Base-by-base conservation (phyloP, 2,888 invertebrate genomes). In the Hedychridium roseum region DNA sequence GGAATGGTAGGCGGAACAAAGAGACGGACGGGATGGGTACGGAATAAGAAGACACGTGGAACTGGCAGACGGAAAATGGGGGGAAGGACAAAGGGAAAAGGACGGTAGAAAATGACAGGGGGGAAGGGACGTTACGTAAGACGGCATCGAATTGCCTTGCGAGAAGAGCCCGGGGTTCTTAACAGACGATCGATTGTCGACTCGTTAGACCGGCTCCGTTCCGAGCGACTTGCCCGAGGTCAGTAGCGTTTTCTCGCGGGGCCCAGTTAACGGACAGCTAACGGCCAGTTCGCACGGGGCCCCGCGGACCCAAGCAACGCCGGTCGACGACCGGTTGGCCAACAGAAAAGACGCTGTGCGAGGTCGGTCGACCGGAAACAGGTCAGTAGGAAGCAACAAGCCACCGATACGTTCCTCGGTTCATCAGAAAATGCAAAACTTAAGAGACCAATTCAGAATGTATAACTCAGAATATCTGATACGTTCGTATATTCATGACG, bases 361-460 rank as follows among this genome's bases (percentile, higher is more conserved):
- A 66, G 66, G 61, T 60, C 57, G 58, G 43, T 46, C 62, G 54
- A 65, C 58, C 67, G 69, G 65, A 67, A 69, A 65, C 63, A 62
- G 63, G 58, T 60, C 58, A 59, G 59, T 53, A 56, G 52, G 34
- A 63, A 54, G 56, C 40, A 65, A 60, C 64, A 60, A 65, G 55
- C 52, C 48, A 44, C 48, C 26, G n/a, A 12, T 23, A 27, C 27
- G 12, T 26, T 6, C 17, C n/a, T n/a, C n/a, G n/a, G n/a, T n/a
- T n/a, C n/a, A n/a, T n/a, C n/a, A n/a, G n/a, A n/a, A n/a, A n/a
- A n/a, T n/a, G n/a, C n/a, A n/a, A n/a, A n/a, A n/a, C n/a, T n/a
- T n/a, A n/a, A n/a, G n/a, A n/a, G n/a, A n/a, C n/a, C n/a, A n/a
- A n/a, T n/a, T n/a, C n/a, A n/a, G n/a, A n/a, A n/a, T n/a, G n/a